phyloP scores from a whole-genome alignment of 2,888 invertebrate genomes.

The Tubulanus polymorphus region DNA sequence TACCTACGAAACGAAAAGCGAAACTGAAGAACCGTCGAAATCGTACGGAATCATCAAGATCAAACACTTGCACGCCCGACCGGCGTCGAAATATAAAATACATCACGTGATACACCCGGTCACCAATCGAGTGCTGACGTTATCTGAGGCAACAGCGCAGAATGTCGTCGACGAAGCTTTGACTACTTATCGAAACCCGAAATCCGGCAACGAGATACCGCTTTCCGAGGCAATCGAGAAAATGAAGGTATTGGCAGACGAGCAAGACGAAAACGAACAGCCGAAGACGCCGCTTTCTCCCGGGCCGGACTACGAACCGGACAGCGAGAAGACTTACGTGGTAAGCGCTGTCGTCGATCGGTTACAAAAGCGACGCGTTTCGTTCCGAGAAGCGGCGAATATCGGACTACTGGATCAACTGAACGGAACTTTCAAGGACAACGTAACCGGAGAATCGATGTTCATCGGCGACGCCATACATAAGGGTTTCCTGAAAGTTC shows the following conservation, averaged over 20 bases:
- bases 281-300: no score
- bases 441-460: slow-evolving; percentile 33
- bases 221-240: slow-evolving; percentile 40
- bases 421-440: slow-evolving; percentile 44
- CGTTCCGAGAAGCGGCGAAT: slow-evolving; percentile 32
- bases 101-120: slow-evolving; percentile 16
- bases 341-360: slow-evolving; percentile 47
- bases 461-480: slow-evolving; percentile 48
- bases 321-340: slow-evolving; percentile 43
- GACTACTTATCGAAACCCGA: slow-evolving; percentile 27
- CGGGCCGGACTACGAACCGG: slow-evolving; percentile 18
- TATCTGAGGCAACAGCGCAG: slow-evolving; percentile 26
- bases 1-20: slow-evolving; percentile 35
- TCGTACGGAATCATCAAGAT: slow-evolving; percentile 48
- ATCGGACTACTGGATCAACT: slow-evolving; percentile 36
- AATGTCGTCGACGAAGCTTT: slow-evolving; percentile 30
- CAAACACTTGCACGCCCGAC: slow-evolving; percentile 36
- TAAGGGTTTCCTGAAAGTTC: slow-evolving; percentile 48
- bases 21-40: slow-evolving; percentile 42
- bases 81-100: slow-evolving; percentile 38
- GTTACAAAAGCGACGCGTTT: slow-evolving; percentile 28
- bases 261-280: slow-evolving; percentile 1
- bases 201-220: slow-evolving; percentile 29
- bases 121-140: slow-evolving; percentile 23
- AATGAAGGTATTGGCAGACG: slow-evolving; percentile 35